Evolutionary conservation across 2,797 vertebrate species (phyloP).

Genomic region (Limnodromus scolopaceus): DNA sequence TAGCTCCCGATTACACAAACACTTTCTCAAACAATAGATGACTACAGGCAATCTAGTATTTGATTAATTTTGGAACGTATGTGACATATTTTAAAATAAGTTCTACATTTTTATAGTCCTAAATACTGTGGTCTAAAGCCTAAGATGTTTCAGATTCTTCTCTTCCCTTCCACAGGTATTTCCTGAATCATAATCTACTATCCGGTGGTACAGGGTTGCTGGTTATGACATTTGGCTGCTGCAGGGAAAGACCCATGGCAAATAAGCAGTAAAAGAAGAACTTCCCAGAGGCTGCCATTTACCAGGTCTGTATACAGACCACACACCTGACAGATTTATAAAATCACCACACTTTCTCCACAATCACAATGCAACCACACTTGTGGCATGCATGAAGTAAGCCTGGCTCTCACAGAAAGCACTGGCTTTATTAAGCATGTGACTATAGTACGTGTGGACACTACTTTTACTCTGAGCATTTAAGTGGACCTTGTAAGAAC

Average conservation of each 20-base stretch:
- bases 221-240: fast-evolving
- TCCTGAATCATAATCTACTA: background rate
- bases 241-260: background rate
- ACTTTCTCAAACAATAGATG: background rate
- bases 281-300: background rate
- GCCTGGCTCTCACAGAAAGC: background rate
- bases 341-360: background rate
- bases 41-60: background rate
- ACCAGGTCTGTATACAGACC: background rate
- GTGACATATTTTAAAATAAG: background rate
- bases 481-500: background rate
- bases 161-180: background rate
- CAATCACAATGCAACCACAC: background rate
- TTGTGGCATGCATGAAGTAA: background rate
- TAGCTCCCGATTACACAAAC: background rate
- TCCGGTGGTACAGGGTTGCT: fast-evolving
- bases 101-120: background rate
- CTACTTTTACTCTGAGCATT: background rate
- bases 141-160: background rate
- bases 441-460: background rate
- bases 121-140: background rate
- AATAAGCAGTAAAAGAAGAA: background rate
- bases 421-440: background rate
- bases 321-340: background rate
- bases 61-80: background rate